Percentiles rank a stretch among this genome's conserved stretches.
Evolutionary conservation across 2,888 invertebrate species (phyloP).

Genomic region (Atherix ibis): DNA sequence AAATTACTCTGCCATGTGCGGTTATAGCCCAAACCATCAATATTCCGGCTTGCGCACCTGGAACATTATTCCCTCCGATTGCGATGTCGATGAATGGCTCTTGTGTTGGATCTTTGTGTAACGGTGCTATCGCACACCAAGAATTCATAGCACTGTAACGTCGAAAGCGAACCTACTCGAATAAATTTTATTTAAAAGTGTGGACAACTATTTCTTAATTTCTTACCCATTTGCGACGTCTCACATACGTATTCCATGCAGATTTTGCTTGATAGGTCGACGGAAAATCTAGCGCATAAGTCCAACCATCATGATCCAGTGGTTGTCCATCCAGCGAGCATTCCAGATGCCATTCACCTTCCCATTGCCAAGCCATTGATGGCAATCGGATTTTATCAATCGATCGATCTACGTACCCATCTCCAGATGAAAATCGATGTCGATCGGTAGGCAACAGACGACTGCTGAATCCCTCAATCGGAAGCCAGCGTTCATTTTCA

Average conservation of each 20-base stretch:
- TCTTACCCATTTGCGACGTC: constrained; percentile 70
- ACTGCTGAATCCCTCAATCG: constrained; percentile 73
- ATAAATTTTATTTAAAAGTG: not conserved
- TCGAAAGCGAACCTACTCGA: constrained; percentile 42
- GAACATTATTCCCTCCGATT: constrained; percentile 70
- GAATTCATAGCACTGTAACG: constrained; percentile 79
- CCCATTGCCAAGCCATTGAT: constrained; percentile 95
- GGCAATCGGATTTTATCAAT: constrained; percentile 72
- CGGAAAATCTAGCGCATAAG: constrained; percentile 84
- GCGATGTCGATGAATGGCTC: constrained; percentile 87
- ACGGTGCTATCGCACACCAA: constrained; percentile 82
- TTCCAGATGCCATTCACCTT: constrained; percentile 83
- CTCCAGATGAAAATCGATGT: constrained; percentile 67
- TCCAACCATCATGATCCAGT: constrained; percentile 84
- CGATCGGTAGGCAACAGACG: constrained; percentile 77
- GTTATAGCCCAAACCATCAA: constrained; percentile 87
- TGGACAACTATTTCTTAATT: not conserved
- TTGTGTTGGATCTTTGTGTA: constrained; percentile 76
- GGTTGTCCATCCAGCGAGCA: constrained; percentile 72
- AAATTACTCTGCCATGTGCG: constrained; percentile 70
- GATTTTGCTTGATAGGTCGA: constrained; percentile 63
- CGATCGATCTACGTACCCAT: constrained; percentile 63
- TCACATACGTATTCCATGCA: constrained; percentile 80
- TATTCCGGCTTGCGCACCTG: constrained; percentile 57
- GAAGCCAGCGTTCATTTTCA: constrained; percentile 89